Evolutionary conservation across 2,888 invertebrate species (phyloP).

Genomic region (Monopis laevigella): DNA sequence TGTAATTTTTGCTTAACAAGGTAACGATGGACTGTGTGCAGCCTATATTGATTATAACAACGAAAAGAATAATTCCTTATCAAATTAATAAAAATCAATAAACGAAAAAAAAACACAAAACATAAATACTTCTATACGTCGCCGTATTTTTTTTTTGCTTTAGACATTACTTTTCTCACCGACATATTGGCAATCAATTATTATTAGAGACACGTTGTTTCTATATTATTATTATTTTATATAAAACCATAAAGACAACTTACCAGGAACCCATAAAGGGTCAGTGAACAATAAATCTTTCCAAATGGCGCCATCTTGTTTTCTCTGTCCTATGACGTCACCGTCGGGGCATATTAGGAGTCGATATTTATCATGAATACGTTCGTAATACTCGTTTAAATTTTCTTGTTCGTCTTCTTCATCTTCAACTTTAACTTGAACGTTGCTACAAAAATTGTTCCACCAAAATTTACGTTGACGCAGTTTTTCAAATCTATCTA

Average conservation of each 20-base stretch:
- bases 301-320: constrained; percentile 47
- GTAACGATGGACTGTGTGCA: too few species aligned
- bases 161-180: too few species aligned
- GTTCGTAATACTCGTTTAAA: constrained; percentile 26
- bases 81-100: too few species aligned
- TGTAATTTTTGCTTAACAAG: too few species aligned
- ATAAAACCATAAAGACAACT: constrained; percentile 3
- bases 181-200: too few species aligned
- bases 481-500: constrained; percentile 40
- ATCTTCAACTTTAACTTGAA: constrained; percentile 27
- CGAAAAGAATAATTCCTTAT: too few species aligned
- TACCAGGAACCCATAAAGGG: constrained; percentile 45
- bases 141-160: too few species aligned
- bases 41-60: too few species aligned
- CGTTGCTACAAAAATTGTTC: constrained; percentile 22
- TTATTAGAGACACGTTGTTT: too few species aligned
- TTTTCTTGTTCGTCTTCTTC: constrained; percentile 15
- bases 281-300: constrained; percentile 50
- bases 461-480: constrained; percentile 50
- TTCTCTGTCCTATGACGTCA: constrained; percentile 37
- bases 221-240: too few species aligned
- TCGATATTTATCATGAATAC: constrained; percentile 39
- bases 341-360: constrained; percentile 50
- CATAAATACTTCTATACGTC: too few species aligned
- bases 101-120: too few species aligned